Evolutionary conservation across 2,797 vertebrate species (phyloP), one percentile per base, ranked within the genome.

Genomic region (Micrastur ruficollis): DNA sequence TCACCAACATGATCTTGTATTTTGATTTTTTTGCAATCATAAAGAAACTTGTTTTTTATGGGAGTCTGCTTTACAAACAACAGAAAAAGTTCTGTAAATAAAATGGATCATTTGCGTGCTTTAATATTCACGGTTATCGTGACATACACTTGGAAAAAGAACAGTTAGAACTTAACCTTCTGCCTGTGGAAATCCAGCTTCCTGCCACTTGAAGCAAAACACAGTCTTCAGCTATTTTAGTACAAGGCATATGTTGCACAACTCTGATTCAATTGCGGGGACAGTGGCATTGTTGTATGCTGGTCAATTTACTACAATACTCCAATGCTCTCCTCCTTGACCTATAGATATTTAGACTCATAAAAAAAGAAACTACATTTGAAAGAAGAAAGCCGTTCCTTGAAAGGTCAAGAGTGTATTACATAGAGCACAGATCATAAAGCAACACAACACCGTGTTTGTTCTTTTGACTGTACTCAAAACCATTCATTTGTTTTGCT

Each of bases 371-470:
- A 95, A 85, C 36, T 56, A 21, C 34, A 75, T 68, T 68, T 93
- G 87, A 93, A 92, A 91, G 82, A 87, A 94, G 66, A 83, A 95
- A 22, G 9, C 7, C 0, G 0, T 71, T 85, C 49, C 49, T 88
- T 55, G 79, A 88, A 95, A 96, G 82, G 89, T 94, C 95, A 95
- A 44, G 47, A 53, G 46, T 88, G 56, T 83, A 89, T 81, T 93
- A 90, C 75, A 93, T 3, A 50, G 22, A 91, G 82, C 68, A 93
- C 53, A 88, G 58, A 88, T 88, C 79, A 84, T 68, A 93, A 92
- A 89, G 76, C 65, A 93, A 36, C 84, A 59, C 56, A 88, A 13
- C 65, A 88, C 18, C 36, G 17, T 0, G 4, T 79, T 80, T 86
- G 36, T 75, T 94, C 79, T 94, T 94, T 93, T 11, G 8, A 66